Evolutionary conservation across 2,888 invertebrate genomes (phyloP).

Genomic region (Nemapogon koenigi): DNA sequence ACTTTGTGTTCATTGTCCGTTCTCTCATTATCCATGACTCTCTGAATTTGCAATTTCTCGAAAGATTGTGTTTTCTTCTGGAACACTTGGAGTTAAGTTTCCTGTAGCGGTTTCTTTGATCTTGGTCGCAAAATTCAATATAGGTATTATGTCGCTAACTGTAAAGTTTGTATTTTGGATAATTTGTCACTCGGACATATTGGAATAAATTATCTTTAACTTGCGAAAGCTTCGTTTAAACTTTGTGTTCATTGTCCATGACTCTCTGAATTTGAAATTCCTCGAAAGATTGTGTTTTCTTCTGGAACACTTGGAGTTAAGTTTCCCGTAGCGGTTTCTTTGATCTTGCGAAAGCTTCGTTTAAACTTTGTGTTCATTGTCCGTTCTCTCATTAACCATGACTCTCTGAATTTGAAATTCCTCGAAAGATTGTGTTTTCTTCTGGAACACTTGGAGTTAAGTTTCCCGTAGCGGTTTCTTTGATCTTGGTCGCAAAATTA

Average conservation of each 20-base stretch:
- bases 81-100: conserved; percentile 55
- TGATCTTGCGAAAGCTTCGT: conserved; percentile 96
- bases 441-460: conserved; percentile 62
- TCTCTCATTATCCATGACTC: conserved; percentile 96
- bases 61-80: conserved; percentile 70
- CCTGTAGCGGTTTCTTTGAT: conserved; percentile 36
- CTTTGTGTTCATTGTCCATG: conserved; percentile 93
- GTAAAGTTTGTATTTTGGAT: conserved; percentile 97
- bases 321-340: too few species aligned
- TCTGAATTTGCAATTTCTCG: conserved; percentile 84
- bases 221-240: conserved; percentile 94
- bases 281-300: conserved; percentile 72
- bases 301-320: too few species aligned
- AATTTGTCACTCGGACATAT: conserved; percentile 98
- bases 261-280: conserved; percentile 86
- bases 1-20: conserved; percentile 90
- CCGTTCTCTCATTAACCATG: conserved; percentile 96
- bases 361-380: conserved; percentile 90
- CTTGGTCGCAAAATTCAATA: too few species aligned
- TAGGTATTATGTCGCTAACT: conserved; percentile 91
- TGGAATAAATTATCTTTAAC: too few species aligned
- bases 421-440: conserved; percentile 72
- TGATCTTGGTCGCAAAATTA: too few species aligned
- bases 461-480: conserved; percentile 31
- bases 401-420: conserved; percentile 86